phyloP scores from a whole-genome alignment of 1,140 invertebrate genomes.

The Apis dorsata region DNA sequence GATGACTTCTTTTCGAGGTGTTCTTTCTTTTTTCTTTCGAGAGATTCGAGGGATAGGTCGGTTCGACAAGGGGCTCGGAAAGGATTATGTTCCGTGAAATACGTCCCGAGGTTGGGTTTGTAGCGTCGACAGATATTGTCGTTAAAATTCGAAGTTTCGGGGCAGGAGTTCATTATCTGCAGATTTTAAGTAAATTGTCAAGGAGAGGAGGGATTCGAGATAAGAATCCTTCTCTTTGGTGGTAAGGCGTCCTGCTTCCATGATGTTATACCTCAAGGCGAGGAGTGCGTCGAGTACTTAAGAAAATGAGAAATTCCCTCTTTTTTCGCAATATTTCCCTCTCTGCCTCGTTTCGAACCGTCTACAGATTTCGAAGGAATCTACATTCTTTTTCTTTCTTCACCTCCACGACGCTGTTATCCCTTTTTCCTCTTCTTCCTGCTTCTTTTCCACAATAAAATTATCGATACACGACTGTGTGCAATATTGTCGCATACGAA shows the following conservation, averaged over 20 bases:
- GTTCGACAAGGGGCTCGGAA: neutral
- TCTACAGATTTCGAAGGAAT: neutral
- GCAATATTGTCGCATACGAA: conserved; percentile 31
- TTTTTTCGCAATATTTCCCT: conserved; percentile 17
- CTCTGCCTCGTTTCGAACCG: conserved; percentile 23
- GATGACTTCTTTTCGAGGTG: neutral
- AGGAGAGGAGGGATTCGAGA: neutral
- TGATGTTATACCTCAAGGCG: neutral
- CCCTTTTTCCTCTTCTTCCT: neutral
- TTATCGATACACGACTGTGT: neutral
- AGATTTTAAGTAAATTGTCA: conserved; percentile 36
- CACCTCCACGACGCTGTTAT: neutral
- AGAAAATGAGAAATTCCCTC: conserved; percentile 62
- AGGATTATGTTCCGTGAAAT: conserved; percentile 36
- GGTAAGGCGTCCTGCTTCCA: conserved; percentile 1
- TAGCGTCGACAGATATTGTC: conserved; percentile 27
- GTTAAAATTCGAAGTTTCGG: conserved; percentile 53
- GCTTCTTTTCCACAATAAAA: neutral
- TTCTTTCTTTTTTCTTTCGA: conserved; percentile 2
- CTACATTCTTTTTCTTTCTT: neutral
- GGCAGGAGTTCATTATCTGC: conserved; percentile 27
- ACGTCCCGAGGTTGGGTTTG: neutral
- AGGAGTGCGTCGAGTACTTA: conserved; percentile 58
- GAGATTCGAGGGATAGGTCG: conserved; percentile 23
- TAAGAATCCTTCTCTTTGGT: neutral